Evolutionary conservation across 2,888 invertebrate species (phyloP), one percentile per base, ranked within the genome.

Genomic region (Ornithoptera priamus): DNA sequence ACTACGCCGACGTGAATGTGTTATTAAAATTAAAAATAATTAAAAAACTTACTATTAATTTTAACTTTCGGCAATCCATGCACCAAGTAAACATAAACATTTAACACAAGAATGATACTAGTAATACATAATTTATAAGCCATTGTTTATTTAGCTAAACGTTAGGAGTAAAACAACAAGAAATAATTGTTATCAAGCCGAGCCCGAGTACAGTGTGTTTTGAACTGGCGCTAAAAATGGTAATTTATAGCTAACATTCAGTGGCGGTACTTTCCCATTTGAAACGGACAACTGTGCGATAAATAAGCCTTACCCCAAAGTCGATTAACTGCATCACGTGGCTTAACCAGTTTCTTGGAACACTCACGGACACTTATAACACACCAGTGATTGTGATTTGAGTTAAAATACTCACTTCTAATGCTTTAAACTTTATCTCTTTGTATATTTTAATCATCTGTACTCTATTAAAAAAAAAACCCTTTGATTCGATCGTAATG

Each of bases 231-330:
- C n/a, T 65, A 20, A 30, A 50, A 57, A 7, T 67, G 53, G n/a
- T 50, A 36, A 62, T 67, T 67, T 67, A 67, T 67, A 67, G 10
- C 12, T 17, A n/a, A 24, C 20, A 24, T 61, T 56, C 39, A 30
- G 56, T n/a, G 30, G 62, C 67, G 67, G 67, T 67, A 67, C 67
- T 67, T 67, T 67, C 67, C 67, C 67, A 61, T 62, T 20, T 62
- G 42, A 56, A 56, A 56, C 50, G 57, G 4, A 22, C 18, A 22
- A 56, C 39, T 20, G 56, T 4, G 22, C 46, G 64, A 62, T 67
- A 67, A 67, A 62, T 62, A 62, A 53, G n/a, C 12, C 50, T 61
- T 66, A 46, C 60, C 50, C 30, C 24, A 58, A 42, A 59, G 62
- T 30, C 30, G 58, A 65, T 10, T 58, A 22, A 46, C 42, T 46